Percentiles rank a stretch among this genome's conserved stretches.
These are phyloP conservation scores for Mythimna ferrago DNA, from an alignment of 2,888 invertebrate species.

Conservation along the genomic window DNA sequence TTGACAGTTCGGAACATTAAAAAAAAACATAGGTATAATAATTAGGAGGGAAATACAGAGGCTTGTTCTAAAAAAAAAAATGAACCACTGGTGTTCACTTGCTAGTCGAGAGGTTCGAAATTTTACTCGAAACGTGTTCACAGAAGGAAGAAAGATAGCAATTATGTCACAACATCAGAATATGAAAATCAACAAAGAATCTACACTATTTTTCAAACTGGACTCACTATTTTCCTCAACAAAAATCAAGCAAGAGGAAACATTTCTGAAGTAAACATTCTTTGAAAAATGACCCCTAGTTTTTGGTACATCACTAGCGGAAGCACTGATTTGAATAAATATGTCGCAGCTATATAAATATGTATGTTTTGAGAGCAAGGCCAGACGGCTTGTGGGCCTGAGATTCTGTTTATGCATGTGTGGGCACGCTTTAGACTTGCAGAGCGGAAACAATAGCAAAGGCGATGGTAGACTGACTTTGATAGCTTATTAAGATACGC, in stretches of 20 bases:
- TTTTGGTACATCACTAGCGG: slow-evolving; percentile 26
- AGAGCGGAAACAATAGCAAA: slow-evolving; percentile 29
- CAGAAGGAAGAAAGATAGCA: background rate
- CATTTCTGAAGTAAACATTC: slow-evolving; percentile 24
- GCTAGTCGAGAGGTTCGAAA: too few relatives aligned
- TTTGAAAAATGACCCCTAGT: slow-evolving; percentile 20
- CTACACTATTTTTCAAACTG: slow-evolving; percentile 20
- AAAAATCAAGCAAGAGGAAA: slow-evolving; percentile 8
- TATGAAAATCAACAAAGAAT: background rate
- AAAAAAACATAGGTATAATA: too few relatives aligned
- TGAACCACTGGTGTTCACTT: too few relatives aligned
- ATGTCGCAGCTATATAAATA: slow-evolving; percentile 44
- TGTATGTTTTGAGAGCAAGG: slow-evolving; percentile 52
- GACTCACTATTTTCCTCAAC: slow-evolving; percentile 3
- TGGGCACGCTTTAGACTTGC: slow-evolving; percentile 50
- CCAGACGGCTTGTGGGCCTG: slow-evolving; percentile 22
- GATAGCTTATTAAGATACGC: background rate
- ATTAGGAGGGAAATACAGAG: too few relatives aligned
- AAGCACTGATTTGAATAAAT: slow-evolving; percentile 52
- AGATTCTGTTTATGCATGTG: slow-evolving; percentile 58
- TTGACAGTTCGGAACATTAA: too few relatives aligned
- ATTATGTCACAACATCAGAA: background rate
- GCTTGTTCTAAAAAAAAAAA: too few relatives aligned
- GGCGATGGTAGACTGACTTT: slow-evolving; percentile 12
- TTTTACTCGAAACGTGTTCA: background rate